A percentile compares a stretch with the other conserved stretches of the same genome.
Conservation (phyloP, 1,140 invertebrate genomes). For the Lutraria rhynchaena region DNA sequence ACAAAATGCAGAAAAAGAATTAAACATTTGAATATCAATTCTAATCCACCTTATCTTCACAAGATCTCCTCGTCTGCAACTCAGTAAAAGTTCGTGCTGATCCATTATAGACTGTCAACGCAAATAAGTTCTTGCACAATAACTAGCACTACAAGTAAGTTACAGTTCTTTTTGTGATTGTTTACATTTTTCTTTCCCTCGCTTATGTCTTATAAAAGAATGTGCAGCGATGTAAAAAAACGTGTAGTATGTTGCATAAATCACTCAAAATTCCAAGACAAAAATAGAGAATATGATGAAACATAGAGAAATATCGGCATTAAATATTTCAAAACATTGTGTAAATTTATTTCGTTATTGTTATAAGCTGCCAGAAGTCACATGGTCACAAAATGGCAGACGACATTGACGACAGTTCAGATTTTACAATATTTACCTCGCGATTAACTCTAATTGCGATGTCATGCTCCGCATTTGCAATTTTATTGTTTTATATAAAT, state of each 20-base stretch:
- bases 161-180: not conserved
- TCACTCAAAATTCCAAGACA: too few relatives aligned
- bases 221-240: too few relatives aligned
- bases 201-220: constrained; percentile 4
- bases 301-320: too few relatives aligned
- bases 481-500: too few relatives aligned
- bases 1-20: too few relatives aligned
- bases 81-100: constrained; percentile 78
- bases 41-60: constrained; percentile 79
- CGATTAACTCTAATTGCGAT: too few relatives aligned
- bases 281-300: too few relatives aligned
- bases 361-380: constrained; percentile 11
- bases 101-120: constrained; percentile 70
- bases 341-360: too few relatives aligned
- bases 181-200: constrained; percentile 3
- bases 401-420: not conserved
- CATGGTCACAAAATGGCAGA: constrained; percentile 59
- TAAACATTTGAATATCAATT: too few relatives aligned
- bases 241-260: too few relatives aligned
- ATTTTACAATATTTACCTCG: not conserved
- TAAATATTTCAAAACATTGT: too few relatives aligned
- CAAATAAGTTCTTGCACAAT: not conserved
- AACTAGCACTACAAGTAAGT: not conserved
- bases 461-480: too few relatives aligned
- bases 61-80: constrained; percentile 81